phyloP scores from a whole-genome alignment of 2,888 invertebrate species.

The Abrostola triplasia region DNA sequence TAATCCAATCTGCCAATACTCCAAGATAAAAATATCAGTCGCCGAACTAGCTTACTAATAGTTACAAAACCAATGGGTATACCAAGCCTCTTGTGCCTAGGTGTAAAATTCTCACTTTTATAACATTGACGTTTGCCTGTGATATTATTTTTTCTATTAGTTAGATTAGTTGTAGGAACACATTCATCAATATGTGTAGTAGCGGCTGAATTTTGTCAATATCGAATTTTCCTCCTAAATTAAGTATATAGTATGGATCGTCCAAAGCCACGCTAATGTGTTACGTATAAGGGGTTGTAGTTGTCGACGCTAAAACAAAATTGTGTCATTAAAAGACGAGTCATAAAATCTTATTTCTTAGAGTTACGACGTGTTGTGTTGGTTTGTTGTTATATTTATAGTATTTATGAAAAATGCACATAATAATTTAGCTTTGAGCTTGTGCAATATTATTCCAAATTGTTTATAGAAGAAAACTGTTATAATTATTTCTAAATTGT shows the following conservation, averaged over 20 bases:
- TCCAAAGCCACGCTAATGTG: conserved; percentile 38
- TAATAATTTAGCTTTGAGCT: conserved; percentile 84
- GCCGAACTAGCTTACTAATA: conserved; percentile 37
- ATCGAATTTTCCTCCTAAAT: conserved; percentile 43
- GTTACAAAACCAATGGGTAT: conserved; percentile 31
- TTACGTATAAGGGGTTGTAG: conserved; percentile 43
- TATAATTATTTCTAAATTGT: conserved; percentile 87
- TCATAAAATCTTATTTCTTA: conserved; percentile 72
- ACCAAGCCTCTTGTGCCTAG: conserved; percentile 34
- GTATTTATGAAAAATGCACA: conserved; percentile 81
- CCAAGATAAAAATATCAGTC: conserved; percentile 28
- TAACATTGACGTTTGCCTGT: conserved; percentile 58
- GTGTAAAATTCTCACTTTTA: conserved; percentile 51
- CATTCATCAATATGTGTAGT: conserved; percentile 34
- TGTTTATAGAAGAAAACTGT: conserved; percentile 81
- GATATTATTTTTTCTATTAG: conserved; percentile 60
- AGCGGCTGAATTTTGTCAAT: conserved; percentile 37
- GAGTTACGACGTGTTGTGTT: conserved; percentile 77
- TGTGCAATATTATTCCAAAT: conserved; percentile 88
- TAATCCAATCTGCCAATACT: conserved; percentile 54
- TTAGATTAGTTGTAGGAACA: conserved; percentile 57
- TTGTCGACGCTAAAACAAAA: conserved; percentile 58
- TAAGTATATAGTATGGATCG: conserved; percentile 39
- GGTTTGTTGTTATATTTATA: conserved; percentile 86
- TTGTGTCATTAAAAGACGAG: conserved; percentile 72